phyloP scores from a whole-genome alignment of 2,888 invertebrate genomes.

The Platynereis dumerilii region DNA sequence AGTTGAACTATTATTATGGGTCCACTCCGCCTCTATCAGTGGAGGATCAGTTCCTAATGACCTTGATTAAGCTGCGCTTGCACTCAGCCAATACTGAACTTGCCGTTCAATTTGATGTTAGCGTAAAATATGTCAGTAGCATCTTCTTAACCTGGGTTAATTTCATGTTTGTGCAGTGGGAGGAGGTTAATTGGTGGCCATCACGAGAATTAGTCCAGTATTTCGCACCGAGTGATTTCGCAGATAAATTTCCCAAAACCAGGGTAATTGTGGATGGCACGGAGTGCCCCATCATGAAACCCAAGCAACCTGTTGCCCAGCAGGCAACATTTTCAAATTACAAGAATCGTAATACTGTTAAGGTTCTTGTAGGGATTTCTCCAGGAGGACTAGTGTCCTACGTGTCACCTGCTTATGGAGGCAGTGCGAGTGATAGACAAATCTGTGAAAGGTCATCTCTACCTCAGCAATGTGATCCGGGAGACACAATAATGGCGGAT shows the following conservation, averaged over 20 bases:
- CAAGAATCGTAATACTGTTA: conserved; percentile 23
- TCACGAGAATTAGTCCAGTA: too few relatives aligned
- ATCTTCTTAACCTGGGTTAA: conserved; percentile 3
- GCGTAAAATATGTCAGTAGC: background rate
- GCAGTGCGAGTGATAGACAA: conserved; percentile 28
- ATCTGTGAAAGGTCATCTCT: conserved; percentile 18
- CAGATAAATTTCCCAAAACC: background rate
- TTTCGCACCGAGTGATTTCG: too few relatives aligned
- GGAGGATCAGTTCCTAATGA: conserved; percentile 9
- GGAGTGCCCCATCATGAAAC: conserved; percentile 22
- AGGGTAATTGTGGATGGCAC: conserved; percentile 24
- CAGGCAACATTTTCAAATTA: conserved; percentile 28
- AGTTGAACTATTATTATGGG: too few relatives aligned
- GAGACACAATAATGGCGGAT: conserved; percentile 31
- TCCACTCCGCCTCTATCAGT: too few relatives aligned
- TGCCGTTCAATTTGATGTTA: conserved; percentile 3
- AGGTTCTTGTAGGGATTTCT: conserved; percentile 31
- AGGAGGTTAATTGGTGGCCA: too few relatives aligned
- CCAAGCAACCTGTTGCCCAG: conserved; percentile 20
- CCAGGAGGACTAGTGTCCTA: conserved; percentile 28
- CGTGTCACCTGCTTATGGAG: conserved; percentile 29
- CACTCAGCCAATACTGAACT: background rate
- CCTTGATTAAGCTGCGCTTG: background rate
- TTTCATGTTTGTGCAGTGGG: too few relatives aligned
- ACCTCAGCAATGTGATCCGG: conserved; percentile 13